These are phyloP conservation scores for Miltochrista miniata DNA, from an alignment of 2,888 invertebrate species.

Conservation along the genomic window DNA sequence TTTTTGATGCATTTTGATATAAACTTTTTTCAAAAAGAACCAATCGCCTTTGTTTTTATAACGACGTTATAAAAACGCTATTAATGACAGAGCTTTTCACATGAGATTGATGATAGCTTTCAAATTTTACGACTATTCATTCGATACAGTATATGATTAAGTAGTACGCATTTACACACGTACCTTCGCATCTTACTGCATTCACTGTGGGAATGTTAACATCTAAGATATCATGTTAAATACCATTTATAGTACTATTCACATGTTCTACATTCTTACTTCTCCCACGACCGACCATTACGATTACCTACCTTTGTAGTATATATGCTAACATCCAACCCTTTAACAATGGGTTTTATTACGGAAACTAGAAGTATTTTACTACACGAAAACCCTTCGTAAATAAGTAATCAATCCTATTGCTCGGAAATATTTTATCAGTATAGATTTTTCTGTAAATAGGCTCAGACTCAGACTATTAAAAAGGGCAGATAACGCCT, in stretches of 20 bases:
- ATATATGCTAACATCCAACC: conserved; percentile 63
- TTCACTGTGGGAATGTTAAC: conserved; percentile 28
- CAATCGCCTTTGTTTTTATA: background rate
- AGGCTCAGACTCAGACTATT: no score
- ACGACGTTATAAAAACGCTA: background rate
- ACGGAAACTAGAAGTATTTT: no score
- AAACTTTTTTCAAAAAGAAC: background rate
- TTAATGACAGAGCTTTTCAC: background rate
- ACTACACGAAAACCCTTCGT: background rate
- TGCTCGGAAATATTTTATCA: no score
- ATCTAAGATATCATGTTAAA: conserved; percentile 28
- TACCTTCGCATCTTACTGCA: conserved; percentile 23
- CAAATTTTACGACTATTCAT: conserved; percentile 20
- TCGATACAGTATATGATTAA: conserved; percentile 13
- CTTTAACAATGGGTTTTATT: conserved; percentile 52
- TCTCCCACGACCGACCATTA: conserved; percentile 65
- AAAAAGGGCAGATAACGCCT: no score
- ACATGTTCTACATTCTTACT: conserved; percentile 70
- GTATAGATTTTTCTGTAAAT: no score
- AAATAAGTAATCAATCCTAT: no score
- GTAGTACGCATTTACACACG: conserved; percentile 13
- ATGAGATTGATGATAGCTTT: conserved; percentile 8
- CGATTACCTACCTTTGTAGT: conserved; percentile 42
- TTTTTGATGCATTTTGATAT: conserved; percentile 13
- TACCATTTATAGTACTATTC: conserved; percentile 50